Evolutionary conservation across 2,113 vertebrate genomes (phyloP).

Genomic region (Myrmophylax atrothorax): DNA sequence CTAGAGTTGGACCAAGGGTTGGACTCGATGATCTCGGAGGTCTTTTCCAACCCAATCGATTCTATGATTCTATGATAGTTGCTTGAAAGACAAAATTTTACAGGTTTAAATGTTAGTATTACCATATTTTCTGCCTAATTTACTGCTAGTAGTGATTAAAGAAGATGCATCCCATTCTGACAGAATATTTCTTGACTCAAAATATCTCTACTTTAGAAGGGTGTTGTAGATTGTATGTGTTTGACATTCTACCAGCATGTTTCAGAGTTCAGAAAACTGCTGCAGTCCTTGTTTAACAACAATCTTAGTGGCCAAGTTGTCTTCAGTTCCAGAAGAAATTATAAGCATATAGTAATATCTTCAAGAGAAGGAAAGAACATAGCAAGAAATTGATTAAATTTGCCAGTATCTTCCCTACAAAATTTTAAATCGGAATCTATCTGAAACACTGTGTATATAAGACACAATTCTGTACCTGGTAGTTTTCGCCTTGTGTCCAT

Average conservation of each 20-base stretch:
- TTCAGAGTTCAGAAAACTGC: neutral
- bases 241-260: neutral
- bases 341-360: neutral
- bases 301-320: neutral
- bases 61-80: too few species aligned
- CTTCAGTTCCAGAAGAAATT: neutral
- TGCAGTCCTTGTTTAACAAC: neutral
- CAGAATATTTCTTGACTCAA: neutral
- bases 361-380: neutral
- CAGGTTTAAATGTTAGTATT: neutral
- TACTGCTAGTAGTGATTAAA: neutral
- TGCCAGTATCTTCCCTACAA: neutral
- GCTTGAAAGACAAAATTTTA: neutral
- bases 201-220: neutral
- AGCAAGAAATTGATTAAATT: neutral
- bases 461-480: neutral
- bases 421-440: conserved; percentile 27
- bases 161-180: neutral
- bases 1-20: too few species aligned
- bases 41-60: too few species aligned
- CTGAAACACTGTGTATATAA: neutral
- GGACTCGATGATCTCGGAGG: too few species aligned
- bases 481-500: neutral
- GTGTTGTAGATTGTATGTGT: neutral
- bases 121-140: neutral